These are phyloP conservation scores for Clangula hyemalis DNA, from an alignment of 2,797 vertebrate species.

Conservation along the genomic window DNA sequence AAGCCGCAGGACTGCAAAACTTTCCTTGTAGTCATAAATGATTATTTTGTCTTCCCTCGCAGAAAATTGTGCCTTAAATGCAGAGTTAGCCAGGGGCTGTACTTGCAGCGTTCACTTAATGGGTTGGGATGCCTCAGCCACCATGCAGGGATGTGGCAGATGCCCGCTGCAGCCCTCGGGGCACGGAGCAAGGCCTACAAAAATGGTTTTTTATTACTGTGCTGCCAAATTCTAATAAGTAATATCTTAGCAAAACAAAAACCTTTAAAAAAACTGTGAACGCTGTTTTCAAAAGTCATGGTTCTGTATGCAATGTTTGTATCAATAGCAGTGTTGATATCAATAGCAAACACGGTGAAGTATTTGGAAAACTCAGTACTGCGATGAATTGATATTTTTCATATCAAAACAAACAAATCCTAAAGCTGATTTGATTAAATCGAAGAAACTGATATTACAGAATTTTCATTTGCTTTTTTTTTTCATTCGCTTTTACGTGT, in stretches of 20 bases:
- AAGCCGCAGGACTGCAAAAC: neutral
- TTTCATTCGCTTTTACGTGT: constrained; percentile 1
- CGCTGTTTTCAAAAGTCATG: neutral
- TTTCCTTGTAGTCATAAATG: neutral
- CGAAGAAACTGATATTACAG: neutral
- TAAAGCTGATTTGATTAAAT: neutral
- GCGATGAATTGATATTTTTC: neutral
- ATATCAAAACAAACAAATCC: constrained; percentile 18
- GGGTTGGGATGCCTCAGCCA: neutral
- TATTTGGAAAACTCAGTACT: neutral
- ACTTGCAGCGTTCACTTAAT: neutral
- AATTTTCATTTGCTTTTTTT: neutral
- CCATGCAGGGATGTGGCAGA: accelerated
- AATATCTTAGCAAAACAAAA: neutral
- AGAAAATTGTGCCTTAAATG: neutral
- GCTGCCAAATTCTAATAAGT: neutral
- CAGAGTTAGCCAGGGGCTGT: neutral
- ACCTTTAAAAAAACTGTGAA: neutral
- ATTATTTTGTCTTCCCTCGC: neutral
- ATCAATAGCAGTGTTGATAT: neutral
- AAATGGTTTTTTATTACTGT: accelerated
- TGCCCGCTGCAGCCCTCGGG: neutral
- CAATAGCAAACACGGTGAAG: neutral
- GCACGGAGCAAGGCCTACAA: neutral
- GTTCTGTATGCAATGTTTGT: neutral